Conservation (phyloP, 2,797 vertebrate species). For the Enteromius thamalakanensis region DNA sequence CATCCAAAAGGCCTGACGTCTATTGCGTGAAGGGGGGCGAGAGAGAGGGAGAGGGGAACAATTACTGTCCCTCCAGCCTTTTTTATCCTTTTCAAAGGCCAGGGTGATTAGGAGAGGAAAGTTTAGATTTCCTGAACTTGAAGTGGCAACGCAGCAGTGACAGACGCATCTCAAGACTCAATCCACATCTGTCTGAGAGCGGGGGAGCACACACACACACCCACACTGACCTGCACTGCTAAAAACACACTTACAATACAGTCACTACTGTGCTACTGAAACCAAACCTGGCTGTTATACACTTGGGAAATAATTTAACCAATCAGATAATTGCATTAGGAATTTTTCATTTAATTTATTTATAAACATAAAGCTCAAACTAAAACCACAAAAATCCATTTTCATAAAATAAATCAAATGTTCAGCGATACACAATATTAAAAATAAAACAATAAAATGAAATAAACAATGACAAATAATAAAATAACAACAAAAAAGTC, state of each 20-base stretch:
- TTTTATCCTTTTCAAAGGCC: constrained; percentile 81
- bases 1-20: constrained; percentile 77
- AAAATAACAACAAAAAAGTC: neutral
- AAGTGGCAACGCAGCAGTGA: constrained; percentile 82
- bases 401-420: neutral
- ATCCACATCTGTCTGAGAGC: constrained; percentile 75
- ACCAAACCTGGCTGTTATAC: neutral
- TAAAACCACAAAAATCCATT: neutral
- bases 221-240: neutral
- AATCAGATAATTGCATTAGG: neutral
- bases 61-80: constrained; percentile 78
- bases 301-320: neutral
- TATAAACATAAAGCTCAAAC: neutral
- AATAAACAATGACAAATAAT: neutral
- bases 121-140: constrained; percentile 88
- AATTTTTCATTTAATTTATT: neutral
- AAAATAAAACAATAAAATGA: neutral
- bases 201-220: constrained; percentile 43
- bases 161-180: constrained; percentile 76
- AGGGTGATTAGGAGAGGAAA: constrained; percentile 83
- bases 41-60: constrained; percentile 59
- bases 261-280: constrained; percentile 35
- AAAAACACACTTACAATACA: constrained; percentile 57
- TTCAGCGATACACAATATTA: neutral
- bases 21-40: constrained; percentile 61